These are phyloP conservation scores for Tenthredo distinguenda DNA, from an alignment of 2,888 invertebrate species.

Conservation along the genomic window DNA sequence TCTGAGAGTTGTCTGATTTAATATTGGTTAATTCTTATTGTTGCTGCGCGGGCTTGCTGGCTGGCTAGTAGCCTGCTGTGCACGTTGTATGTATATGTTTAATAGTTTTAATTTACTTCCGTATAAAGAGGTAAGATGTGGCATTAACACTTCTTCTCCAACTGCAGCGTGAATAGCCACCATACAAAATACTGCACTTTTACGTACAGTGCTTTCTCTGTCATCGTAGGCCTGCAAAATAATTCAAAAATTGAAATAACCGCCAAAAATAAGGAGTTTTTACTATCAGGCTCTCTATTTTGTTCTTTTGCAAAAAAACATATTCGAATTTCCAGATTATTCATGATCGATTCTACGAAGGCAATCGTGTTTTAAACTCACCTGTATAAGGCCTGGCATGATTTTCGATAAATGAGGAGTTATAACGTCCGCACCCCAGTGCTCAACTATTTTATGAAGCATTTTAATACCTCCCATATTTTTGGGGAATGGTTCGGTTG, in stretches of 20 bases:
- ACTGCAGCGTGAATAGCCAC: conserved; percentile 95
- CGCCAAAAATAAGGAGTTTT: not conserved
- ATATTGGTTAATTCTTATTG: conserved; percentile 72
- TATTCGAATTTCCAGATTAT: not conserved
- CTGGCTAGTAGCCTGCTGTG: conserved; percentile 78
- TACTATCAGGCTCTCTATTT: not conserved
- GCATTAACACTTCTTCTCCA: conserved; percentile 91
- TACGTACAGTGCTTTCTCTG: conserved; percentile 94
- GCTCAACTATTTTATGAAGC: conserved; percentile 91
- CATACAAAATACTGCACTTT: conserved; percentile 98
- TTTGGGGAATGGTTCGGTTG: conserved; percentile 91
- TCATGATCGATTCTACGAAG: not conserved
- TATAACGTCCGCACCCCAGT: conserved; percentile 85
- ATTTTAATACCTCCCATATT: conserved; percentile 96
- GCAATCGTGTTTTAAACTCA: conserved; percentile 72
- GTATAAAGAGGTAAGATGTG: conserved; percentile 89
- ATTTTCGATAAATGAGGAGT: conserved; percentile 88
- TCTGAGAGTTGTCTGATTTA: conserved; percentile 71
- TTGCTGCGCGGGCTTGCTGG: conserved; percentile 78
- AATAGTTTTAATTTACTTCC: conserved; percentile 94
- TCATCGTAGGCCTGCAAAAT: conserved; percentile 91
- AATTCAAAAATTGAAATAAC: not conserved
- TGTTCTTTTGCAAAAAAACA: not conserved
- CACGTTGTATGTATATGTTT: conserved; percentile 88
- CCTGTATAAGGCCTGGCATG: conserved; percentile 94